phyloP scores from a whole-genome alignment of 2,797 vertebrate genomes.

The Macroramphosus scolopax region DNA sequence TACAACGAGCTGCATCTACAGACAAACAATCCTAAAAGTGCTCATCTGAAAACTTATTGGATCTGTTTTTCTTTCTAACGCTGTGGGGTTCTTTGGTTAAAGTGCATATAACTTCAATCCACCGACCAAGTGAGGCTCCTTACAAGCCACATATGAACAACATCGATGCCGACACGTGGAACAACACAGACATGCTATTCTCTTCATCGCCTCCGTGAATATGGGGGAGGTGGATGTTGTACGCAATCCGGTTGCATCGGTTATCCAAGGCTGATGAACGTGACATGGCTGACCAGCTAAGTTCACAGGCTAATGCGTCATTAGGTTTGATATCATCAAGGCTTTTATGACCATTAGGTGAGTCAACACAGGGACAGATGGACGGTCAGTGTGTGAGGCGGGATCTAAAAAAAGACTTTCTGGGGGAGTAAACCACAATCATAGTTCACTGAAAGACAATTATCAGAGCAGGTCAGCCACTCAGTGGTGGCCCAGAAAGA shows the following conservation, averaged over 20 bases:
- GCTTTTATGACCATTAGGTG: slow-evolving; percentile 19
- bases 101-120: too few relatives aligned
- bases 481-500: slow-evolving; percentile 24
- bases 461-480: slow-evolving; percentile 34
- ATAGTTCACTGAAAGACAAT: slow-evolving; percentile 48
- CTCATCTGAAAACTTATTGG: too few relatives aligned
- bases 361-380: slow-evolving; percentile 37
- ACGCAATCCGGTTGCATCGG: not conserved
- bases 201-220: slow-evolving; percentile 49
- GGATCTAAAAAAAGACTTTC: slow-evolving; percentile 21
- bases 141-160: too few relatives aligned
- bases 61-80: too few relatives aligned
- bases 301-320: too few relatives aligned
- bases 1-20: too few relatives aligned
- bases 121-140: too few relatives aligned
- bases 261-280: too few relatives aligned
- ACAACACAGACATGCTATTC: slow-evolving; percentile 53
- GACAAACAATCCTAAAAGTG: too few relatives aligned
- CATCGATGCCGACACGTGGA: too few relatives aligned
- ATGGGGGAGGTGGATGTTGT: slow-evolving; percentile 48
- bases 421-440: slow-evolving; percentile 41
- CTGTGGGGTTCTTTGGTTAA: too few relatives aligned
- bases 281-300: too few relatives aligned
- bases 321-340: slow-evolving; percentile 18
- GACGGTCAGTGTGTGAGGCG: slow-evolving; percentile 34